Base-by-base conservation (phyloP, 2,888 invertebrate species). In the Griposia aprilina region DNA sequence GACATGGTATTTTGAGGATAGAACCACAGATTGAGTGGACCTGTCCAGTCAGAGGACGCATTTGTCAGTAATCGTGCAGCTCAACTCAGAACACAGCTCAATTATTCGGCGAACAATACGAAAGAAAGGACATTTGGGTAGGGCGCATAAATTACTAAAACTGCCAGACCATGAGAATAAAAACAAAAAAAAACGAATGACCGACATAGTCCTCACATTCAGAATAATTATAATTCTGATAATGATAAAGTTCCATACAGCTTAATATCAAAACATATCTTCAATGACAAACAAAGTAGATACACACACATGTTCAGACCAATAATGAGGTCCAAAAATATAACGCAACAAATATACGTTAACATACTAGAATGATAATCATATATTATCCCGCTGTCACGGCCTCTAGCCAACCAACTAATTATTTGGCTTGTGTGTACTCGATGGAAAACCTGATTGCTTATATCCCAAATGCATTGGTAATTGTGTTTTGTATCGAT, bases 381-480 rank as follows among this genome's bases (percentile, higher is more conserved):
- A 70, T 75, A 78, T 71, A 76, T 80, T 72, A 68, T 71, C 48
- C 50, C 48, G 67, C 70, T 74, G 84, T 67, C 66, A 60, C n/a
- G 20, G 74, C 6, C 17, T 48, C 2, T 65, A 63, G 78, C 55
- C 41, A 60, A 55, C 50, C 62, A 50, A 63, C 52, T 77, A 82
- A 86, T 82, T 80, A 80, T 78, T 74, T 76, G 74, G 63, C 13
- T 57, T 57, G 69, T 73, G 57, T 71, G 62, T 76, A 73, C 55
- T 73, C 69, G 52, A 63, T 67, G 69, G 62, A 63, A 45, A 50
- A 41, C 59, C 69, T 78, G 75, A 83, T 83, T 80, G 76, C 70
- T 63, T 76, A 66, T 63, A 80, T 83, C 76, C 74, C 77, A 68
- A 77, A 85, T 85, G 85, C 70, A 80, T 75, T 85, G 72, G 36